Evolutionary conservation across 2,113 vertebrate species (phyloP).

Genomic region (Spermophilus dauricus): DNA sequence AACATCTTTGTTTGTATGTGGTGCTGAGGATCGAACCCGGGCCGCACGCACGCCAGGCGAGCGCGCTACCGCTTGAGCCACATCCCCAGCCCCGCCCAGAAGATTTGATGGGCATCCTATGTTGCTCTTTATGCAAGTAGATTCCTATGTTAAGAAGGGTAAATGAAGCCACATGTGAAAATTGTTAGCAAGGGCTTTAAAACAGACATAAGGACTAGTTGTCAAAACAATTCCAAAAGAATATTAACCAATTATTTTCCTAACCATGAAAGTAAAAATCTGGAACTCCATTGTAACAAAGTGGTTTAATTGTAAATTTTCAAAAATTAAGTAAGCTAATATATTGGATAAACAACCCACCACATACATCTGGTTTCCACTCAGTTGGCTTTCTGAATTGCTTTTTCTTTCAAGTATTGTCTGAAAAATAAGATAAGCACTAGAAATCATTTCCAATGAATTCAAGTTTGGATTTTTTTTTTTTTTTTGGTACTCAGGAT

Average conservation of each 20-base stretch:
- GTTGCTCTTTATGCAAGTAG: not conserved
- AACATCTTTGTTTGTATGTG: too few species aligned
- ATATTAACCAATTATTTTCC: not conserved
- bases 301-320: not conserved
- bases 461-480: too few species aligned
- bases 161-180: not conserved
- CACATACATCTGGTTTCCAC: conserved; percentile 78
- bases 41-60: too few species aligned
- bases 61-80: too few species aligned
- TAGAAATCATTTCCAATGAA: conserved; percentile 22
- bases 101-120: not conserved
- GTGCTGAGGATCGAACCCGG: too few species aligned
- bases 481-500: too few species aligned
- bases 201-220: not conserved
- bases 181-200: not conserved
- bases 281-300: not conserved
- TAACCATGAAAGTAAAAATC: not conserved
- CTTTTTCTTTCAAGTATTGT: conserved; percentile 76
- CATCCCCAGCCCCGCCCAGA: too few species aligned
- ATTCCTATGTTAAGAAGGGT: not conserved
- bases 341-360: conserved; percentile 67
- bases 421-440: conserved; percentile 81
- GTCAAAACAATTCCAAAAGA: not conserved
- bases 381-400: conserved; percentile 79
- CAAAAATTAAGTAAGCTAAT: not conserved